phyloP scores from a whole-genome alignment of 2,888 invertebrate genomes.

The Tyria jacobaeae region DNA sequence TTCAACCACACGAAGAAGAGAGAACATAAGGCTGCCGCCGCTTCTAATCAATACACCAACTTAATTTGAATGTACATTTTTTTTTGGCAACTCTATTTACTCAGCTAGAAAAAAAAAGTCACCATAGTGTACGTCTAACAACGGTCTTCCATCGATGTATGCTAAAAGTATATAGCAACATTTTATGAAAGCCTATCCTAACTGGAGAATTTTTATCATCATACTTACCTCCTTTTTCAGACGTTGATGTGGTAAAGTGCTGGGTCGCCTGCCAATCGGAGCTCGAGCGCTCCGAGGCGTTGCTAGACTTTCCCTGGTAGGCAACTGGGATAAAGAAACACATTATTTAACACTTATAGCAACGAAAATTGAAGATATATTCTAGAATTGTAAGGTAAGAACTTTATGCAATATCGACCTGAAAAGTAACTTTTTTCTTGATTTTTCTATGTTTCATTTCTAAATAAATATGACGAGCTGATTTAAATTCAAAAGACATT shows the following conservation, averaged over 20 bases:
- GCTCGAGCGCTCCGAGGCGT: constrained; percentile 83
- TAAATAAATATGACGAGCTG: constrained; percentile 68
- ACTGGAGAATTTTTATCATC: not conserved
- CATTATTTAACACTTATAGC: not conserved
- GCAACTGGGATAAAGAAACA: constrained; percentile 65
- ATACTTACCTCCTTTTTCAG: constrained; percentile 75
- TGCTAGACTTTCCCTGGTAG: constrained; percentile 76
- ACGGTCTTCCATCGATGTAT: not conserved
- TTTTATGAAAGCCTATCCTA: too few species aligned
- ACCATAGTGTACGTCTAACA: not conserved
- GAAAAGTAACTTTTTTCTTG: constrained; percentile 79
- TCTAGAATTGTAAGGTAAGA: not conserved
- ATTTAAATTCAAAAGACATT: constrained; percentile 76
- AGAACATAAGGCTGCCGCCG: too few species aligned
- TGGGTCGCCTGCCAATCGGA: constrained; percentile 74
- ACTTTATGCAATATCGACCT: constrained; percentile 52
- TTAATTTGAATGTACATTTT: not conserved
- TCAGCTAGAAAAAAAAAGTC: not conserved
- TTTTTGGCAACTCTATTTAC: not conserved
- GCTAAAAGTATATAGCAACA: too few species aligned
- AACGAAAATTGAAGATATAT: not conserved
- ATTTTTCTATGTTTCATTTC: constrained; percentile 75
- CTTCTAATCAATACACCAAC: too few species aligned
- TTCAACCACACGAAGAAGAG: too few species aligned
- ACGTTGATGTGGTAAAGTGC: constrained; percentile 82